Evolutionary conservation across 53 echinoderm and acorn worm genomes (phyloP), one percentile per base, ranked within the genome.

Genomic region (Patiria pectinifera): DNA sequence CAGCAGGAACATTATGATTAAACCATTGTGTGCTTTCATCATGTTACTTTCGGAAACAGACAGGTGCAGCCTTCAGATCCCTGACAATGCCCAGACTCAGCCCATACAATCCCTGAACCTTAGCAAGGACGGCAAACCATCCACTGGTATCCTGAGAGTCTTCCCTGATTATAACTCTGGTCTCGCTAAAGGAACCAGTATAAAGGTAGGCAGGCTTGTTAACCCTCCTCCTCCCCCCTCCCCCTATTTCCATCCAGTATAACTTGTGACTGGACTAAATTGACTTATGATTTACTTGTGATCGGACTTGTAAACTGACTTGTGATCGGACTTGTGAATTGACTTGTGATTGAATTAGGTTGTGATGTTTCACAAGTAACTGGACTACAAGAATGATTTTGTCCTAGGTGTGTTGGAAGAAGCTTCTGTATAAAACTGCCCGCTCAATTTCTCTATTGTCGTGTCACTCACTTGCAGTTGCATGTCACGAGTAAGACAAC

Each of bases 91-190:
- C 77, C 94, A 92, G 82, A 91, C 92, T 16, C 87, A 92, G 62
- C 69, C 63, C 62, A 88, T 92, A 76, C 92, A 89, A 53, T 76
- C 86, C 75, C 84, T 91, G 82, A 88, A 88, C 62, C 59, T 92
- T 48, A 75, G 83, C 71, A 94, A 94, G n/a, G 91, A 87, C 13
- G 82, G 45, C 58, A 90, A 85, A 82, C 95, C 94, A 72, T 91
- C 92, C 80, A 95, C 97, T 18, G 99, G 99, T 59, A 96, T 97
- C 47, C 94, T 99, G 6, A 93, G 96, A 82, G 96, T 99, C 53
- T 99, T 95, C 93, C 99, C 99, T 9, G 97, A 97, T 62, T 99
- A 99, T 89, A 94, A 99, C 71, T 96, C 97, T 22, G 97, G 97
- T 66, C 92, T 99, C 58, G 95, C 99, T 61, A 96, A 97, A 79